Evolutionary conservation across 2,888 invertebrate genomes (phyloP), one percentile per base, ranked within the genome.

Genomic region (Drosophila nr. medialis): DNA sequence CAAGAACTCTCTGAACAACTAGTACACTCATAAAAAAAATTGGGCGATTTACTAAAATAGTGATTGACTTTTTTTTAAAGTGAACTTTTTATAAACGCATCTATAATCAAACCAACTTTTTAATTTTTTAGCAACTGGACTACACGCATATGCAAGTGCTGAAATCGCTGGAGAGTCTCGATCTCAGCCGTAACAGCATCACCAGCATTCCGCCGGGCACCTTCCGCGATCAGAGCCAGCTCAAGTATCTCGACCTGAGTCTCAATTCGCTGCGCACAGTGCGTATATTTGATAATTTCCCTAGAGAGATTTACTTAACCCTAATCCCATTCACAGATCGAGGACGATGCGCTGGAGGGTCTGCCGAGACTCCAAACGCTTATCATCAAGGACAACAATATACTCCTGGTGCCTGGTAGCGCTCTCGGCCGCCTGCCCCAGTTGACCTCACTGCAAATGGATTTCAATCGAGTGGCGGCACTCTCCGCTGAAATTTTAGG

Each of bases 201-300:
- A 96, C 96, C 13, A 96, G 96, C 79, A 95, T 98, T 61, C 95
- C 96, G 0, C 95, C 96, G 0, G 97, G 97, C 68, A 96, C 97
- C 1, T 98, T 98, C 92, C 94, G 96, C 15, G 96, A 96, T 4
- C 94, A 98, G 61, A 94, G 94, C 8, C 94, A 95, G 62, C 93
- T 98, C 24, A 94, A 95, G 64, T 95, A 95, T 87, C 94, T 98
- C 77, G 97, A 97, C 90, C 94, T 98, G 18, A 97, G 97, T 75
- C 95, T 98, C 38, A 98, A 98, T 91, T 96, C 97, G 4, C 93
- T 98, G 51, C 94, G 98, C 91, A 97, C 97, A 84, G 97, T 98
- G 94, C 94, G 95, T 94, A 62, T 56, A 59, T n/a, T 6, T 15
- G 8, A 21, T 13, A 4, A 27, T 8, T 7, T 2, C 29, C 0